Evolutionary conservation across 2,113 vertebrate genomes (phyloP).

Genomic region (Oxyura jamaicensis): DNA sequence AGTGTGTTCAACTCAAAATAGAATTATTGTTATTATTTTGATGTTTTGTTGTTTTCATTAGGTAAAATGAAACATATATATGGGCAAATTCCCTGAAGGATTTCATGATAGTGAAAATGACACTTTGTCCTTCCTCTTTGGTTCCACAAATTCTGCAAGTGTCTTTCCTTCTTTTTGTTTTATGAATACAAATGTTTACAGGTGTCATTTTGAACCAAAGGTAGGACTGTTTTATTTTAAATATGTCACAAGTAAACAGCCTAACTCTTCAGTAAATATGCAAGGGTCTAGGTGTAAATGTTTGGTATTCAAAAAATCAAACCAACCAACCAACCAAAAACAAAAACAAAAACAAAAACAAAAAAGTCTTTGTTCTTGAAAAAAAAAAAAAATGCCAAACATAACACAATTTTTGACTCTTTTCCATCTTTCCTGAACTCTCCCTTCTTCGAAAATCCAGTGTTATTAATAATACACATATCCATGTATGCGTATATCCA

Average conservation of each 20-base stretch:
- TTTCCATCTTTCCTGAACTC: not conserved
- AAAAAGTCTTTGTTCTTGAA: not conserved
- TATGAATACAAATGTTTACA: not conserved
- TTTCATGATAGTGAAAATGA: not conserved
- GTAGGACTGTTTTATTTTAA: not conserved
- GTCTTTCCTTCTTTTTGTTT: not conserved
- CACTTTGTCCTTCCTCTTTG: not conserved
- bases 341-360: not conserved
- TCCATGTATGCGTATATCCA: no score
- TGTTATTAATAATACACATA: not conserved
- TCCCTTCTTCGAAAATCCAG: not conserved
- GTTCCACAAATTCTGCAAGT: not conserved
- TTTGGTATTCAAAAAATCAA: not conserved
- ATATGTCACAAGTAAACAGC: not conserved
- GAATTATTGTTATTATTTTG: not conserved
- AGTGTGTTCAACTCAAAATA: not conserved
- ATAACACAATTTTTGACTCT: accelerated
- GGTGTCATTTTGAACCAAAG: not conserved
- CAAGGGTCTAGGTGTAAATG: not conserved
- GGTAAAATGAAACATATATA: not conserved
- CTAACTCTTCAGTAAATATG: not conserved
- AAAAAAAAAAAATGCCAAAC: no score
- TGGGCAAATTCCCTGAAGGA: not conserved
- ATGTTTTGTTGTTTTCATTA: not conserved
- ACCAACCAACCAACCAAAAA: no score